Conservation (phyloP, 1,140 invertebrate species). For the Streblospio benedicti region DNA sequence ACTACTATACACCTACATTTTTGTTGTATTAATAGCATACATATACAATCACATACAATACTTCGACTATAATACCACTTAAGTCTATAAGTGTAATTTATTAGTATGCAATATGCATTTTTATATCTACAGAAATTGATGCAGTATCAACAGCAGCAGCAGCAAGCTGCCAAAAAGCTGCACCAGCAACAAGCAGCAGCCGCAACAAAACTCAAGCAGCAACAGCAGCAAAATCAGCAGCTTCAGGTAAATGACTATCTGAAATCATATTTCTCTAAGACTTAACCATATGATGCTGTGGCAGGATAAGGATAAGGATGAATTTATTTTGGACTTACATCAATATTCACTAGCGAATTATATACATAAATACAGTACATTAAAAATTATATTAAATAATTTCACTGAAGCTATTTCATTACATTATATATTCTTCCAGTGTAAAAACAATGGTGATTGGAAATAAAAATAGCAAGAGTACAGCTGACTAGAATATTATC, state of each 20-base stretch:
- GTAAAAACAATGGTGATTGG: too few species aligned
- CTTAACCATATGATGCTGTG: conserved; percentile 56
- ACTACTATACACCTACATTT: neutral
- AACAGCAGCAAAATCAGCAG: conserved; percentile 54
- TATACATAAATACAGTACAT: too few species aligned
- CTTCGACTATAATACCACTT: neutral
- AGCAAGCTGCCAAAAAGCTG: conserved; percentile 33
- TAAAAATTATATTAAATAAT: too few species aligned
- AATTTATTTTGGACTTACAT: too few species aligned
- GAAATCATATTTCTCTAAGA: conserved; percentile 44
- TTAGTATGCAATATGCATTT: neutral
- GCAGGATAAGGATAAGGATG: conserved; percentile 64
- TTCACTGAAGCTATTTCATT: too few species aligned
- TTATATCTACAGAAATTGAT: neutral
- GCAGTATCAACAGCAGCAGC: conserved; percentile 33
- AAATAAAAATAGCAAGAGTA: too few species aligned
- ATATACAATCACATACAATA: neutral
- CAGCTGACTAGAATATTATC: too few species aligned
- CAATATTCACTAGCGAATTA: too few species aligned
- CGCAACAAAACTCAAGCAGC: conserved; percentile 12
- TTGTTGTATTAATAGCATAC: neutral
- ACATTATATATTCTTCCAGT: too few species aligned
- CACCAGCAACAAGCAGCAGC: too few species aligned
- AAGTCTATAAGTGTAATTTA: neutral
- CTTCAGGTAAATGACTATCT: conserved; percentile 64